Conservation (phyloP, 2,797 vertebrate genomes). For the Sebastes vulpes region DNA sequence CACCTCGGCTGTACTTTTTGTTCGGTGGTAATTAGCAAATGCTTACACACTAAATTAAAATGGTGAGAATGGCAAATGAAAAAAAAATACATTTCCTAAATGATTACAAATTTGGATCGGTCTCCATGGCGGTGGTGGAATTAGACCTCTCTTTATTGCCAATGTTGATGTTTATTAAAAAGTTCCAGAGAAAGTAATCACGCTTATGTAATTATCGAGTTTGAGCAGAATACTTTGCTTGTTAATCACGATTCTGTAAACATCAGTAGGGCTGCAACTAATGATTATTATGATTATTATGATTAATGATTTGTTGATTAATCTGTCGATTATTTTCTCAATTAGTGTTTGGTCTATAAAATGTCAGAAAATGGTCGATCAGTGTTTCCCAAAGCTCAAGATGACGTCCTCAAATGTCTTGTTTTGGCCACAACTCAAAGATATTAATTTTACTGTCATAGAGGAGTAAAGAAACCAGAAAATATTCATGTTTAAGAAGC, state of each 20-base stretch:
- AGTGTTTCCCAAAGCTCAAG: too few relatives aligned
- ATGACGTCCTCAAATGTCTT: too few relatives aligned
- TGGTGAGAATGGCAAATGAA: background rate
- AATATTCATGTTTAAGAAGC: too few relatives aligned
- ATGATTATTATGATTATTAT: too few relatives aligned
- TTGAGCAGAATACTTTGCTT: background rate
- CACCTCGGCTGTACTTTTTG: background rate
- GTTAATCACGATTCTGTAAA: slow-evolving; percentile 4
- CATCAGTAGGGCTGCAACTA: background rate
- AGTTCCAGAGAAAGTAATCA: slow-evolving; percentile 15
- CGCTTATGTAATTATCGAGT: slow-evolving; percentile 2
- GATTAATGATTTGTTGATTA: too few relatives aligned
- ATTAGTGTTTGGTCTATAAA: too few relatives aligned
- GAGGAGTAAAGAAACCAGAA: too few relatives aligned
- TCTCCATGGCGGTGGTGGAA: background rate
- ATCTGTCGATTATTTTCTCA: too few relatives aligned
- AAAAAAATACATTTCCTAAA: slow-evolving; percentile 25
- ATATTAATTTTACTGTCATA: too few relatives aligned
- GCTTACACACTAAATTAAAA: background rate
- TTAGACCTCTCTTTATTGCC: background rate
- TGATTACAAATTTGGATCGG: slow-evolving; percentile 3
- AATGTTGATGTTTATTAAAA: slow-evolving; percentile 7
- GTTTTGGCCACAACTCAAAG: too few relatives aligned
- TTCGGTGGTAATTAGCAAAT: background rate
- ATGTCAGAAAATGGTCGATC: too few relatives aligned